Evolutionary conservation across 1,140 invertebrate species (phyloP).

Genomic region (Sipha flava): DNA sequence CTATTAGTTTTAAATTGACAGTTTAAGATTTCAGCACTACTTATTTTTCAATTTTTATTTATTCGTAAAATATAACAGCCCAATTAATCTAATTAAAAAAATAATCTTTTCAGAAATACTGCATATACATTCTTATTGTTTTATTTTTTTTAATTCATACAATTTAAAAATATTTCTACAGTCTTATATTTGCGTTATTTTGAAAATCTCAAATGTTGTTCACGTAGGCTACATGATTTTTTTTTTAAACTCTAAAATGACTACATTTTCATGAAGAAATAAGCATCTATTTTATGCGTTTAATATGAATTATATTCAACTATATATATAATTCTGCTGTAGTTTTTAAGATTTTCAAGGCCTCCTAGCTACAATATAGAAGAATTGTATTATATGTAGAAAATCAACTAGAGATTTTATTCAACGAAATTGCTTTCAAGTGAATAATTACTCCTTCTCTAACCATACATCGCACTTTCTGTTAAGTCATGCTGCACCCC

Average conservation of each 20-base stretch:
- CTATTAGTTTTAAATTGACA: no score
- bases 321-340: not conserved
- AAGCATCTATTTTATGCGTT: not conserved
- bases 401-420: conserved; percentile 13
- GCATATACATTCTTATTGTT: no score
- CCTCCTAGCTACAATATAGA: not conserved
- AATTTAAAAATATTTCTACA: no score
- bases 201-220: not conserved
- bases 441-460: conserved; percentile 7
- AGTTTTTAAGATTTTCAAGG: not conserved
- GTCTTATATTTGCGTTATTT: not conserved
- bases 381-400: not conserved
- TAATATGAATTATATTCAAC: not conserved
- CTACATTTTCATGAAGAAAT: not conserved
- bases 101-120: no score
- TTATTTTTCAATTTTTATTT: no score
- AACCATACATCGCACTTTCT: not conserved
- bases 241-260: not conserved
- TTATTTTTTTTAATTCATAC: no score
- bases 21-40: no score
- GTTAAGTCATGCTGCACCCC: not conserved
- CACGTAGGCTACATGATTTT: no score
- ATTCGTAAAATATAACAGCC: no score
- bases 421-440: conserved; percentile 1
- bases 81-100: no score